phyloP scores from a whole-genome alignment of 2,113 vertebrate genomes.

The Psophia crepitans region DNA sequence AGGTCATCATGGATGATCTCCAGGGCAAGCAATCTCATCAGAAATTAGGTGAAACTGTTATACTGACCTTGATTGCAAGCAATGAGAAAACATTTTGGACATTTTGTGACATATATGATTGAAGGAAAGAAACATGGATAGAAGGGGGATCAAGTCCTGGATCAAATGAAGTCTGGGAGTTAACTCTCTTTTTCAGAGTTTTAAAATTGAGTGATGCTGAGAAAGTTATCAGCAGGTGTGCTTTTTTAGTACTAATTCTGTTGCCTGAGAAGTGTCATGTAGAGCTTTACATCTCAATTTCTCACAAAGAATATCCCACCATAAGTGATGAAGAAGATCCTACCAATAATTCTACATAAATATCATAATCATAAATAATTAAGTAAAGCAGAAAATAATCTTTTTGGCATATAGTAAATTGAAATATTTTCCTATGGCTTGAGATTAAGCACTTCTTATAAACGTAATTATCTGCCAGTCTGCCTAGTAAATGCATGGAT shows the following conservation, averaged over 20 bases:
- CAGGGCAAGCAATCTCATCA: not conserved
- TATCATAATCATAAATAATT: conserved; percentile 11
- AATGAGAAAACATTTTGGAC: not conserved
- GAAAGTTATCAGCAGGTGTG: not conserved
- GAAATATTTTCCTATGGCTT: conserved; percentile 42
- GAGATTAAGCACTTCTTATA: not conserved
- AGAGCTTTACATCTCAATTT: not conserved
- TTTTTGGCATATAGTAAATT: not conserved
- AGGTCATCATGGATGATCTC: not conserved
- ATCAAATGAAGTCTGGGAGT: not conserved
- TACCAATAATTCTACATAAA: conserved; percentile 3
- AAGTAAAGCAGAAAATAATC: not conserved
- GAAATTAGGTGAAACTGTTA: not conserved
- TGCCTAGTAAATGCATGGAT: not conserved
- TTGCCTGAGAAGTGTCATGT: not conserved
- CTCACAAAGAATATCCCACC: not conserved
- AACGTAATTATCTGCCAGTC: not conserved
- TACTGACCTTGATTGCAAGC: not conserved
- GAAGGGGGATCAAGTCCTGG: not conserved
- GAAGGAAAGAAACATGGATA: not conserved
- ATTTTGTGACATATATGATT: not conserved
- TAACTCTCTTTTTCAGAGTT: not conserved
- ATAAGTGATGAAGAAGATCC: not conserved
- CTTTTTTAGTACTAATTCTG: not conserved
- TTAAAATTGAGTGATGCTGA: not conserved